phyloP scores from a whole-genome alignment of 2,797 vertebrate genomes.

The Sebastes variabilis region DNA sequence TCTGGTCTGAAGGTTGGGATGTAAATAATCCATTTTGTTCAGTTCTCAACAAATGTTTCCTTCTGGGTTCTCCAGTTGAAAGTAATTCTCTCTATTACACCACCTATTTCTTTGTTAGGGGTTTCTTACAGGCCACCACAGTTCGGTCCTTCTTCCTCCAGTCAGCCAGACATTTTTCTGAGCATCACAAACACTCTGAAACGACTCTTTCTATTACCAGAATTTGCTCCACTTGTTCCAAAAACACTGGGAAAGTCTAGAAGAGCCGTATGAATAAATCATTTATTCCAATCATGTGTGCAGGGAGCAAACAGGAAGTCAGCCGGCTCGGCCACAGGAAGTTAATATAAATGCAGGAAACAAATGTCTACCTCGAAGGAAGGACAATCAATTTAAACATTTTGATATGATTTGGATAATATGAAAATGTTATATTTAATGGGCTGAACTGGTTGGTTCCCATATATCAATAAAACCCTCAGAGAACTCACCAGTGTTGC shows the following conservation, averaged over 20 bases:
- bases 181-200: background rate
- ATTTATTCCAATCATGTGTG: background rate
- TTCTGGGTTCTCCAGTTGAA: too few relatives aligned
- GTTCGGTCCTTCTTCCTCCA: too few relatives aligned
- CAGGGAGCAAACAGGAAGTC: background rate
- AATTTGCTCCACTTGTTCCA: background rate
- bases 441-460: background rate
- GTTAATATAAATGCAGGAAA: background rate
- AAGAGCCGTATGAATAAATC: too few relatives aligned
- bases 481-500: conserved; percentile 33
- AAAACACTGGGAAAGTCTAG: too few relatives aligned
- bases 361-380: background rate
- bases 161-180: too few relatives aligned
- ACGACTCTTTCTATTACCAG: background rate
- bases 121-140: too few relatives aligned
- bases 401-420: background rate
- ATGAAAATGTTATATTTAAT: background rate
- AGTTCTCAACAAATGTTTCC: background rate
- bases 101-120: too few relatives aligned
- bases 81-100: too few relatives aligned
- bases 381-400: background rate
- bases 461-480: background rate
- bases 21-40: background rate
- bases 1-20: too few relatives aligned
- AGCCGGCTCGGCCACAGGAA: background rate